These are phyloP conservation scores for Lordiphosa stackelbergi DNA, from an alignment of 1,140 invertebrate species.

Conservation along the genomic window DNA sequence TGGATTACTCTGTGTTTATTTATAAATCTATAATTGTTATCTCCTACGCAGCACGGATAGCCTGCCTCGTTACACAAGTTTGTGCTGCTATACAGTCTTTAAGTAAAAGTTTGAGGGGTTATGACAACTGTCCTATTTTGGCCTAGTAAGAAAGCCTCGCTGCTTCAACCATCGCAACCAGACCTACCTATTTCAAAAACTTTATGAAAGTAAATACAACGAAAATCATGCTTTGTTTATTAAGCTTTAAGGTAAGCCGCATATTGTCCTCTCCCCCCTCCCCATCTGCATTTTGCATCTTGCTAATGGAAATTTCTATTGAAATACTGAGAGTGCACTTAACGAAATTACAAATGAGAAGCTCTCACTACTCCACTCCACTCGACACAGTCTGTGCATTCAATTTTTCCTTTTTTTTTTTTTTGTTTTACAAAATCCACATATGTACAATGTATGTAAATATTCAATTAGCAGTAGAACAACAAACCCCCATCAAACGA, in stretches of 20 bases:
- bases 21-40: too few relatives aligned
- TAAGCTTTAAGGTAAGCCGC: slow-evolving; percentile 1
- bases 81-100: too few relatives aligned
- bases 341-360: slow-evolving; percentile 22
- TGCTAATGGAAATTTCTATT: slow-evolving; percentile 14
- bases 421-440: not conserved
- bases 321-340: slow-evolving; percentile 13
- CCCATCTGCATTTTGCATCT: not conserved
- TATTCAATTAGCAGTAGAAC: slow-evolving; percentile 39
- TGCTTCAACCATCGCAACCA: too few relatives aligned
- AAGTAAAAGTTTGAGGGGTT: too few relatives aligned
- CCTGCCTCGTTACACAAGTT: too few relatives aligned
- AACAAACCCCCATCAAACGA: slow-evolving; percentile 24
- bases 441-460: slow-evolving; percentile 26
- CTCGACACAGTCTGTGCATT: not conserved
- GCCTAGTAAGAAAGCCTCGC: too few relatives aligned
- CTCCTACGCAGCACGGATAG: too few relatives aligned
- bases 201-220: too few relatives aligned
- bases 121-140: too few relatives aligned
- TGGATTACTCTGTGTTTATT: too few relatives aligned
- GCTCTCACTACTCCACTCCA: not conserved
- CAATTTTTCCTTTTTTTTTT: not conserved
- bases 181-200: too few relatives aligned
- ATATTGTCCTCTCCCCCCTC: not conserved
- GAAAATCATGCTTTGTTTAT: not conserved